A percentile compares a stretch with the other conserved stretches of the same genome.
Conservation (phyloP, 2,888 invertebrate genomes). For the Eupithecia dodoneata region DNA sequence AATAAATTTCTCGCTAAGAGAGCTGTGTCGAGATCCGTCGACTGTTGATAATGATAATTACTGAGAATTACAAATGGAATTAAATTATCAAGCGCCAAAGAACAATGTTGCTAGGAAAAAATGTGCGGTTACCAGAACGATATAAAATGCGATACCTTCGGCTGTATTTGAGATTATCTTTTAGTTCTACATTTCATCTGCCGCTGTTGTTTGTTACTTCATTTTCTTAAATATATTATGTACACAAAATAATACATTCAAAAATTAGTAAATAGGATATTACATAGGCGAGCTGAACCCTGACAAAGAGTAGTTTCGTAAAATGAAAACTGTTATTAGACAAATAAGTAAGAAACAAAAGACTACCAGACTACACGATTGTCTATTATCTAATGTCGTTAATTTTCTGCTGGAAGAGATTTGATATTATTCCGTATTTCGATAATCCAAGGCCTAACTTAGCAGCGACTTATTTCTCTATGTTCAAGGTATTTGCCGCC, state of each 20-base stretch:
- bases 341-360: not conserved
- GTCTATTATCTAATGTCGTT: not conserved
- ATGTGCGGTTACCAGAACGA: constrained; percentile 26
- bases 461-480: not conserved
- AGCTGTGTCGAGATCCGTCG: constrained; percentile 23
- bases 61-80: constrained; percentile 33
- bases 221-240: not conserved
- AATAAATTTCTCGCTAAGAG: constrained; percentile 32
- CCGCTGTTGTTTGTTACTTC: not conserved
- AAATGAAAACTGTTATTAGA: not conserved
- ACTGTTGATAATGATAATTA: constrained; percentile 38
- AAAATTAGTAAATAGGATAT: no score
- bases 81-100: constrained; percentile 28
- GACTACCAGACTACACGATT: not conserved
- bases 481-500: not conserved
- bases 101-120: constrained; percentile 35
- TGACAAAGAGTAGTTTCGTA: no score
- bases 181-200: not conserved
- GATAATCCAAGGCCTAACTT: not conserved
- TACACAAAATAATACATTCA: no score
- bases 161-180: not conserved
- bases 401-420: not conserved
- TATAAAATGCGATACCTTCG: constrained; percentile 1
- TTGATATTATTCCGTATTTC: not conserved
- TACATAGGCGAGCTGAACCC: no score